Conservation (phyloP, 2,113 vertebrate genomes). For the Nibea albiflora region DNA sequence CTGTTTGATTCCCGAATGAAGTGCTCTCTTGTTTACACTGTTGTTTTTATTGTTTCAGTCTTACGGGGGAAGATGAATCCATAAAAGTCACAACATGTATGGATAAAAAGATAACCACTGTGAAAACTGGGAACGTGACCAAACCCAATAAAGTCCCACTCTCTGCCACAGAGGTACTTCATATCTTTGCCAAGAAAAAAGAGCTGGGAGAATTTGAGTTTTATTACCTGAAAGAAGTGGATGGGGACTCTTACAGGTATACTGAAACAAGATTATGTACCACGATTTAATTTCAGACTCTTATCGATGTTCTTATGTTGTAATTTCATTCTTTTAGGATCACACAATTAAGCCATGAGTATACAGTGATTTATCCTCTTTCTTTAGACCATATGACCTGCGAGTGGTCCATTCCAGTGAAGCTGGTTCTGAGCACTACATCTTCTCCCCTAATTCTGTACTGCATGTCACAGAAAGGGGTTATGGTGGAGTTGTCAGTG, state of each 20-base stretch:
- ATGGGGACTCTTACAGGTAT: conserved; percentile 66
- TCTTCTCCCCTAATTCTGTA: conserved; percentile 84
- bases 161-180: conserved; percentile 63
- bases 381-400: conserved; percentile 86
- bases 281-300: not conserved
- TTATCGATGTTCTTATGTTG: not conserved
- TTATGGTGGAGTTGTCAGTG: conserved; percentile 72
- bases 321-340: not conserved
- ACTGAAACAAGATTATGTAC: not conserved
- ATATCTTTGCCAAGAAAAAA: conserved; percentile 59
- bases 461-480: conserved; percentile 82
- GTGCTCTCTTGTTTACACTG: conserved; percentile 9
- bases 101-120: conserved; percentile 19
- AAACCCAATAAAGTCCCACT: conserved; percentile 42
- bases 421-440: conserved; percentile 84
- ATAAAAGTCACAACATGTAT: conserved; percentile 6
- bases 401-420: conserved; percentile 71
- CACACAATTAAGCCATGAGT: not conserved
- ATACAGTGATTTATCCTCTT: not conserved
- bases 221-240: conserved; percentile 70
- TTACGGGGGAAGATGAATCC: conserved; percentile 25
- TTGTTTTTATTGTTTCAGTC: conserved; percentile 54
- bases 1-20: not conserved
- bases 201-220: conserved; percentile 40
- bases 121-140: conserved; percentile 3